Base-by-base conservation (phyloP, 92 coral and sea anemone genomes). In the Porites lobata region DNA sequence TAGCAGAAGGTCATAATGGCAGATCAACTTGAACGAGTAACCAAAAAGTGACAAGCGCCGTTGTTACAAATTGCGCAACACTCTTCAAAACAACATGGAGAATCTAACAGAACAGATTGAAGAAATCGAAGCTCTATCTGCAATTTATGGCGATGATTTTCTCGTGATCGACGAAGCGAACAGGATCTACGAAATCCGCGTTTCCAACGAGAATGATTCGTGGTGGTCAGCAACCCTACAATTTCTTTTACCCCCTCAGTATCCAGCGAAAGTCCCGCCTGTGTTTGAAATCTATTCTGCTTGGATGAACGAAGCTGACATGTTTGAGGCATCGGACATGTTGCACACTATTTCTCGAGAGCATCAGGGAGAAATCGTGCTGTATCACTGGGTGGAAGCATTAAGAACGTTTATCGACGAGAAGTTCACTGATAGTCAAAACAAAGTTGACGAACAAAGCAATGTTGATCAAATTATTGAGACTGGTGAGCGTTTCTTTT, bases 131-230 rank as follows among this genome's bases (percentile, higher is more conserved):
- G 99, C 96, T 2, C 86, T 97, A 5, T 80, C 94, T 53, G 95
- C 99, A 61, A 97, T 97, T 62, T 97, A 97, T 68, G 96, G 94
- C 56, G 92, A 97, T 5, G 99, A 97, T 87, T 96, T 97, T 82
- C 65, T 86, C 14, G 90, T 91, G 38, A 90, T 90, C n/a, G 96
- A 97, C 78, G 76, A 86, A 76, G 90, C 94, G 4, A 90, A 80
- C 82, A 89, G 94, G 67, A 92, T 94, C 62, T 97, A 86, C 71
- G 98, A 97, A 85, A 65, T 97, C 52, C 93, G 98, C 26, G 87
- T 97, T 9, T 72, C 88, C 29, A 80, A 89, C 53, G 94, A 96
- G 19, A 67, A 59, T 1, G 94, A 90, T 69, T 68, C 98, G 0
- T 85, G 94, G 94, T 93, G 92, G 92, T 93, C 98, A 0, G 87